phyloP scores from a whole-genome alignment of 2,888 invertebrate genomes.

The Eustalomyia histrio region DNA sequence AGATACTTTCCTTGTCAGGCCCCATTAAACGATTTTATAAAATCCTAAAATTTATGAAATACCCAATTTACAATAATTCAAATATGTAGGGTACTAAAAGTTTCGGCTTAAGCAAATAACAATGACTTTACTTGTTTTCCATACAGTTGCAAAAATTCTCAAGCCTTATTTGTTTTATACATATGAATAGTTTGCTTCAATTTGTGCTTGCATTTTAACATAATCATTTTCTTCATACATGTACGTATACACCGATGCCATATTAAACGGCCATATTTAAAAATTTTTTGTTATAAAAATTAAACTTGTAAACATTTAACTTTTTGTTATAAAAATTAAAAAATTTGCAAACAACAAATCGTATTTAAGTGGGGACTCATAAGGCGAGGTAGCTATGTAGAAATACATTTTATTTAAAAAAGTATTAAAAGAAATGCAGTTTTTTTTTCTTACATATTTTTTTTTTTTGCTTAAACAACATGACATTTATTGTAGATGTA shows the following conservation, averaged over 20 bases:
- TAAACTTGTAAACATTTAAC: no score
- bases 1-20: no score
- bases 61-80: no score
- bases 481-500: slow-evolving; percentile 33
- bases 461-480: slow-evolving; percentile 23
- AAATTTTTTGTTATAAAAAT: no score
- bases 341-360: no score
- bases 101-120: no score
- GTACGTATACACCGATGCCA: background rate
- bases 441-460: slow-evolving; percentile 8
- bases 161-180: background rate
- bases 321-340: no score
- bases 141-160: slow-evolving; percentile 18
- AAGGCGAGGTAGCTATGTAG: background rate
- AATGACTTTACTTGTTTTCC: background rate
- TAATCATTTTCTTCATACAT: slow-evolving; percentile 21
- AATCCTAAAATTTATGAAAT: no score
- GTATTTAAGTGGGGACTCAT: no score
- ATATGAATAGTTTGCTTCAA: slow-evolving; percentile 3
- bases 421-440: slow-evolving; percentile 29
- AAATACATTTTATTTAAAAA: background rate
- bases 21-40: no score
- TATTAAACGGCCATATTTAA: no score
- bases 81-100: no score
- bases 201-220: slow-evolving; percentile 9